Evolutionary conservation across 2,888 invertebrate genomes (phyloP).

Genomic region (Sinodicranocentrus sp.): DNA sequence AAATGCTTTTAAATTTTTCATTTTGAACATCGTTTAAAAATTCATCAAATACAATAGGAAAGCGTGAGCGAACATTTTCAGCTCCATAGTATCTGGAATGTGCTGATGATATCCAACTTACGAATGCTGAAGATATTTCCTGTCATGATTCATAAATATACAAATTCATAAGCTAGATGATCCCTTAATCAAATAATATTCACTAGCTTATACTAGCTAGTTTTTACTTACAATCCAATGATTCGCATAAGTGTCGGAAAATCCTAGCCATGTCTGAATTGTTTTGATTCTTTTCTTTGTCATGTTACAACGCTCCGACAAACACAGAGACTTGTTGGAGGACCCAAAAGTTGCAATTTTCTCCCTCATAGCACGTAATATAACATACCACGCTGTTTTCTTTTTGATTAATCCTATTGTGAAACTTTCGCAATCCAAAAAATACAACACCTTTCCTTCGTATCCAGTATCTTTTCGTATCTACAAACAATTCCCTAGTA

Average conservation of each 20-base stretch:
- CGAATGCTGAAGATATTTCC: conserved; percentile 66
- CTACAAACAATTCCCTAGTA: conserved; percentile 64
- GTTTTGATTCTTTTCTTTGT: conserved; percentile 77
- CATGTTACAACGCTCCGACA: conserved; percentile 74
- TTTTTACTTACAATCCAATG: conserved; percentile 75
- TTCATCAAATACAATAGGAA: conserved; percentile 61
- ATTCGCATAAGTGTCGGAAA: conserved; percentile 70
- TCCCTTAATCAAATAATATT: too few relatives aligned
- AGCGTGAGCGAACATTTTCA: conserved; percentile 55
- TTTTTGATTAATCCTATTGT: conserved; percentile 80
- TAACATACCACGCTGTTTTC: conserved; percentile 80
- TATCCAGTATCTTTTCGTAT: conserved; percentile 78
- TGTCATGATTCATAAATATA: conserved; percentile 36
- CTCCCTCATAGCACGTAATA: conserved; percentile 77
- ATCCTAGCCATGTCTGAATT: conserved; percentile 78
- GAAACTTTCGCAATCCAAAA: conserved; percentile 77
- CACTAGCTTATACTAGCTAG: too few relatives aligned
- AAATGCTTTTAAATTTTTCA: not conserved
- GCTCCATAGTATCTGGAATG: not conserved
- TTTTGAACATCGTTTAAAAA: not conserved
- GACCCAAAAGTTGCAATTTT: conserved; percentile 72
- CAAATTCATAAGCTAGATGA: too few relatives aligned
- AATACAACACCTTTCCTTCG: conserved; percentile 80
- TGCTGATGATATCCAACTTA: conserved; percentile 59
- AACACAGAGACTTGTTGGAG: conserved; percentile 24